A percentile compares a stretch with the other conserved stretches of the same genome.
phyloP scores from a whole-genome alignment of 2,888 invertebrate species.

The Drosophila birchii region DNA sequence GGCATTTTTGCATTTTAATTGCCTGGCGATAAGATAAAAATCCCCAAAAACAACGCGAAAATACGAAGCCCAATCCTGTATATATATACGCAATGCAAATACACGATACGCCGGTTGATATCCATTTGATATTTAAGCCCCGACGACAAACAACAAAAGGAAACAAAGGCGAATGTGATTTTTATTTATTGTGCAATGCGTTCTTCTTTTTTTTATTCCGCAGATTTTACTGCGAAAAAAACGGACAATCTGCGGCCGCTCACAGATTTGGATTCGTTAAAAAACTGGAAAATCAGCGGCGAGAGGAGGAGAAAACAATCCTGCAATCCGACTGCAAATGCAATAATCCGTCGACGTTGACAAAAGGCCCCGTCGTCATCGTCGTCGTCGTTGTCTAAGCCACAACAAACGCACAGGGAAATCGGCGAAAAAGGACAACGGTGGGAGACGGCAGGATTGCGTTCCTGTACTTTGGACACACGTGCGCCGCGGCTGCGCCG shows the following conservation, averaged over 20 bases:
- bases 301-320: slow-evolving; percentile 29
- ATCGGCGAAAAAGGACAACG: slow-evolving; percentile 12
- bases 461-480: slow-evolving; percentile 78
- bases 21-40: slow-evolving; percentile 68
- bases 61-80: slow-evolving; percentile 3
- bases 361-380: slow-evolving; percentile 51
- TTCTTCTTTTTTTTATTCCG: slow-evolving; percentile 62
- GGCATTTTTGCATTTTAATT: slow-evolving; percentile 76
- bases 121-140: slow-evolving; percentile 73
- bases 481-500: slow-evolving; percentile 76
- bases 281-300: slow-evolving; percentile 62
- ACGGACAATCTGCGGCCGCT: slow-evolving; percentile 56
- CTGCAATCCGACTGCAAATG: slow-evolving; percentile 60
- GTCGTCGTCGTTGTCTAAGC: slow-evolving; percentile 44
- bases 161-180: slow-evolving; percentile 61
- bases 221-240: slow-evolving; percentile 63
- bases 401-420: slow-evolving; percentile 23
- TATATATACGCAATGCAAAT: slow-evolving; percentile 60
- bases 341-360: slow-evolving; percentile 72
- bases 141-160: slow-evolving; percentile 40
- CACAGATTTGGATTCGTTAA: slow-evolving; percentile 68
- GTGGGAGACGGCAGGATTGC: slow-evolving; percentile 71
- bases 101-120: slow-evolving; percentile 52
- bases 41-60: slow-evolving; percentile 31
- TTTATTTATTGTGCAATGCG: slow-evolving; percentile 63